Evolutionary conservation across 2,888 invertebrate species (phyloP).

Genomic region (Allophyes oxyacanthae): DNA sequence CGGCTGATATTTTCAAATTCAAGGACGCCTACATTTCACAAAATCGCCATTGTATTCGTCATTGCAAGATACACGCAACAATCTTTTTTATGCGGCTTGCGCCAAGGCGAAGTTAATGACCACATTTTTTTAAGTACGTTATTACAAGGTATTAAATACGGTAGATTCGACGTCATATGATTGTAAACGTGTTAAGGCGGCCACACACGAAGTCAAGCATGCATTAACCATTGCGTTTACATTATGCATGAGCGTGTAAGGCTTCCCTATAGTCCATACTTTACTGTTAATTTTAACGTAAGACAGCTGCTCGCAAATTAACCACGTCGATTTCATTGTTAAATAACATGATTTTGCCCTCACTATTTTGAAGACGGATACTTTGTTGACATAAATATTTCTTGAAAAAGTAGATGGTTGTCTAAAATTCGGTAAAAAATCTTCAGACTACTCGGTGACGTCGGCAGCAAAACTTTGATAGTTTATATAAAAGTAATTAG

Average conservation of each 20-base stretch:
- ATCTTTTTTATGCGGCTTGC: slow-evolving; percentile 13
- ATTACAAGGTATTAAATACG: slow-evolving; percentile 11
- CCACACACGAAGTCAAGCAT: slow-evolving; percentile 4
- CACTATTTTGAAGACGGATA: no score
- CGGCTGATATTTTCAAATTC: no score
- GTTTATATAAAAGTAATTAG: no score
- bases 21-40: no score
- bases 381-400: no score
- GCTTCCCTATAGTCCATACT: slow-evolving; percentile 3
- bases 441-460: no score
- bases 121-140: slow-evolving; percentile 18
- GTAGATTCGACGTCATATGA: background rate
- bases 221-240: background rate
- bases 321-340: no score
- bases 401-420: no score
- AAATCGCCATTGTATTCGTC: slow-evolving; percentile 7
- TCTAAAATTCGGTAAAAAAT: no score
- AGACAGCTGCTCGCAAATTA: background rate
- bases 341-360: no score
- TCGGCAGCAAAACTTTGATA: no score
- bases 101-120: slow-evolving; percentile 15
- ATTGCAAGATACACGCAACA: slow-evolving; percentile 11
- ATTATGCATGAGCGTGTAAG: background rate
- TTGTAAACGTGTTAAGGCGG: background rate
- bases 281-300: no score